phyloP scores from a whole-genome alignment of 2,113 vertebrate genomes.

The Oryctolagus cuniculus region DNA sequence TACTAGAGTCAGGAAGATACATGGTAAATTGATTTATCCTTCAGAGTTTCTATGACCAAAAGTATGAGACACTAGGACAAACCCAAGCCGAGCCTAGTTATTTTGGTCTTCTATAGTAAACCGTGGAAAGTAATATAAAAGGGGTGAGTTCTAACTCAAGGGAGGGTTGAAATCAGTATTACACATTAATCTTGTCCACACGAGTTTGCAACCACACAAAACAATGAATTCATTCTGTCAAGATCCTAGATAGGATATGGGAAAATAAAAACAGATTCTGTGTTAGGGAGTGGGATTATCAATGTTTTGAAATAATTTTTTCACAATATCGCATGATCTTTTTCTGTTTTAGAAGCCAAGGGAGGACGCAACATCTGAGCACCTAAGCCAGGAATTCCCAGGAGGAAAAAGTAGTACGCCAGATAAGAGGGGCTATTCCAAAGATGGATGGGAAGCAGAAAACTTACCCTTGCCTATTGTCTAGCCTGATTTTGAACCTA shows the following conservation, averaged over 20 bases:
- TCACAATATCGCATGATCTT: not conserved
- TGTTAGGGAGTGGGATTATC: not conserved
- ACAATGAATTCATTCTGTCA: not conserved
- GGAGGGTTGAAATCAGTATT: not conserved
- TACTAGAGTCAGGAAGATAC: not conserved
- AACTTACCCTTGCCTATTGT: not conserved
- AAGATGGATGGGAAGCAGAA: not conserved
- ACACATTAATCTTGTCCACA: not conserved
- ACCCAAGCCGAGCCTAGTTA: not conserved
- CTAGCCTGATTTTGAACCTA: not conserved
- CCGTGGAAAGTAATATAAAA: not conserved
- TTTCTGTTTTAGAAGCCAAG: not conserved
- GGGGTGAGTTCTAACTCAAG: not conserved
- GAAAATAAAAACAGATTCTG: not conserved
- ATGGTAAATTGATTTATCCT: not conserved
- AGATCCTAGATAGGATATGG: not conserved
- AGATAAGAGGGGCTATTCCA: not conserved
- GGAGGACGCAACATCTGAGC: not conserved
- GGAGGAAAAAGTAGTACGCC: not conserved
- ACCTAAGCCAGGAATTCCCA: not conserved
- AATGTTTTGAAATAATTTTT: conserved; percentile 13
- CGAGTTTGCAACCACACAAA: not conserved
- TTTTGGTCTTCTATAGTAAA: not conserved
- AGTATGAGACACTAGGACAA: not conserved
- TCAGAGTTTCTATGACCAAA: not conserved